These are phyloP conservation scores for Hyles vespertilio DNA, from an alignment of 1,140 invertebrate species.

Conservation along the genomic window DNA sequence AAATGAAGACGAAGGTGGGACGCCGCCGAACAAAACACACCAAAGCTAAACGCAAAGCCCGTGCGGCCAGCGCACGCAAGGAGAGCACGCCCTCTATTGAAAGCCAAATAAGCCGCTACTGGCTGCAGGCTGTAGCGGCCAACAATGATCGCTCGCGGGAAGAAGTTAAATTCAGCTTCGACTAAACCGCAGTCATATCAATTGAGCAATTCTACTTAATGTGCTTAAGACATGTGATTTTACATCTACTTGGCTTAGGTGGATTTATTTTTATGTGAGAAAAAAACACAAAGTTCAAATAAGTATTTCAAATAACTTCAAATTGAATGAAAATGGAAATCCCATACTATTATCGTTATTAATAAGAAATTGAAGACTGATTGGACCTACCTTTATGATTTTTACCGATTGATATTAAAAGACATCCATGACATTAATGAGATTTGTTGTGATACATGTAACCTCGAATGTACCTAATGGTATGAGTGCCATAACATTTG, in stretches of 20 bases:
- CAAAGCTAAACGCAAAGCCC: constrained; percentile 61
- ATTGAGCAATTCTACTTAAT: no score
- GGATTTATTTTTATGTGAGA: constrained; percentile 3
- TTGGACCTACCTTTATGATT: constrained; percentile 31
- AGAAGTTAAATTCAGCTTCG: constrained; percentile 68
- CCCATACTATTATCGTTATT: not conserved
- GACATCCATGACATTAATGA: constrained; percentile 35
- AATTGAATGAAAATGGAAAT: constrained; percentile 9
- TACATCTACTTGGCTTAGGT: not conserved
- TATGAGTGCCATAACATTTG: constrained; percentile 36
- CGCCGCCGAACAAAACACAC: constrained; percentile 68
- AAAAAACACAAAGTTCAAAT: constrained; percentile 37
- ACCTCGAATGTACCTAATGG: constrained; percentile 25
- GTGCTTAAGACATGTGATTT: not conserved
- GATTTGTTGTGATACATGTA: constrained; percentile 29
- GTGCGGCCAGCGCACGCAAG: constrained; percentile 74
- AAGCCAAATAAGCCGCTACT: constrained; percentile 82
- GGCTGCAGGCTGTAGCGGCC: constrained; percentile 67
- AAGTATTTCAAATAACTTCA: constrained; percentile 21
- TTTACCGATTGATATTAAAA: constrained; percentile 13
- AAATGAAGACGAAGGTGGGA: constrained; percentile 85
- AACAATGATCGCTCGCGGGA: constrained; percentile 60
- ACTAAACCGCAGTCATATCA: constrained; percentile 35
- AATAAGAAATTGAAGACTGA: constrained; percentile 49
- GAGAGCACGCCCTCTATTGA: constrained; percentile 88